Evolutionary conservation across 2,888 invertebrate species (phyloP), one percentile per base, ranked within the genome.

Genomic region (Acanthosoma haemorrhoidale): DNA sequence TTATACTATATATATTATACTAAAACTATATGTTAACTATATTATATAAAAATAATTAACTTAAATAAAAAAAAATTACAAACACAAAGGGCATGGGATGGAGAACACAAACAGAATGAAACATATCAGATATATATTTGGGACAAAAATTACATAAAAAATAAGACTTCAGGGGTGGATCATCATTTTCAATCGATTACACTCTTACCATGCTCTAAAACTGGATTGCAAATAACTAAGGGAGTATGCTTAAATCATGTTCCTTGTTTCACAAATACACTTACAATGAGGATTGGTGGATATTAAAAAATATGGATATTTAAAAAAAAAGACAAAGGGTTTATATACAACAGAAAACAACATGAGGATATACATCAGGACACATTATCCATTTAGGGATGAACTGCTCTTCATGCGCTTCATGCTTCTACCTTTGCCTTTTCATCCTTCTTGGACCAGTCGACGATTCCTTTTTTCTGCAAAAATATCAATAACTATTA

Each of bases 381-480:
- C 41, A 25, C n/a, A 88, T 91, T 91, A 84, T 92, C 91, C 82
- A 87, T 87, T 81, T 18, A 21, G 18, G 86, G 86, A 60, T 4
- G 18, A 4, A 38, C 39, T 4, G 13, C 15, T 64, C 41, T 21
- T 11, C 25, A 36, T 38, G 64, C 64, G 38, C 51, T 57, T 67
- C 57, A 66, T 82, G 87, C 87, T 82, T 88, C 88, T 82, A 89
- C 91, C 86, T 90, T 90, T 84, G 87, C 87, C 89, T 92, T 91
- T 84, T 86, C 86, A 83, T 88, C 87, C 79, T 92, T 92, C 81
- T 92, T 92, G 87, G 94, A 94, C 81, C 93, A 92, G 93, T 93
- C 94, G 85, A 94, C 94, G 71, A 75, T 74, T 79, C 93, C 92
- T 83, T 94, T 94, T 86, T 92, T 93, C 92, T 92, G 90, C 85